A percentile compares a stretch with the other conserved stretches of the same genome.
These are phyloP conservation scores for Colostygia pectinataria DNA, from an alignment of 2,888 invertebrate species.

Conservation along the genomic window DNA sequence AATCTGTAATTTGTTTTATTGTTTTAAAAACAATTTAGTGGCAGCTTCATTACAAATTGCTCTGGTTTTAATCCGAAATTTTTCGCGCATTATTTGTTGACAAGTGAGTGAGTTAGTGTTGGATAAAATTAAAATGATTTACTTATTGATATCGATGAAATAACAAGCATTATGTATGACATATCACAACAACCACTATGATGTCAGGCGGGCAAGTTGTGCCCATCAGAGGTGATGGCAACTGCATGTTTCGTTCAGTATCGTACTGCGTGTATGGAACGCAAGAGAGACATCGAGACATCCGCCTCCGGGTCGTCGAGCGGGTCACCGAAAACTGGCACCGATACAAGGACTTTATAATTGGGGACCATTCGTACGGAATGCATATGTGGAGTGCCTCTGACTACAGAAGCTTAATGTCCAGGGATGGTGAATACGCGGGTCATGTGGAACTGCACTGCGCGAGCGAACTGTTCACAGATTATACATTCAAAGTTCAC, in stretches of 20 bases:
- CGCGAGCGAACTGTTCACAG: constrained; percentile 60
- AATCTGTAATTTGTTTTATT: neutral
- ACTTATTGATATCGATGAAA: constrained; percentile 34
- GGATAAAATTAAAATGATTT: constrained; percentile 15
- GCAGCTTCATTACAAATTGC: neutral
- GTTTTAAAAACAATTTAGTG: neutral
- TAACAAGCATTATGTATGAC: constrained; percentile 12
- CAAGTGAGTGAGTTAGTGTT: constrained; percentile 24
- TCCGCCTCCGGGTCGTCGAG: constrained; percentile 60
- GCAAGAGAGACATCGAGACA: constrained; percentile 67
- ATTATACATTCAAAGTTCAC: constrained; percentile 68
- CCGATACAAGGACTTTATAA: constrained; percentile 69
- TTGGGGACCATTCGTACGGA: constrained; percentile 69
- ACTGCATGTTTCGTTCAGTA: constrained; percentile 70
- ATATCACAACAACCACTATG: constrained; percentile 5
- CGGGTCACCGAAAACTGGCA: constrained; percentile 64
- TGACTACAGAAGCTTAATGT: constrained; percentile 64
- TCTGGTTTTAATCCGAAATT: neutral
- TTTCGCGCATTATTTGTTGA: constrained; percentile 24
- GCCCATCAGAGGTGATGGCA: constrained; percentile 68
- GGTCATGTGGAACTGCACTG: constrained; percentile 72
- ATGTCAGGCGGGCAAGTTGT: constrained; percentile 60
- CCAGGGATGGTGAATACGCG: constrained; percentile 67
- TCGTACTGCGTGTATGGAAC: constrained; percentile 64
- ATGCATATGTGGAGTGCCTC: constrained; percentile 41